These are phyloP conservation scores for Sphaerophoria rueppellii DNA, from an alignment of 2,888 invertebrate genomes.

Conservation along the genomic window DNA sequence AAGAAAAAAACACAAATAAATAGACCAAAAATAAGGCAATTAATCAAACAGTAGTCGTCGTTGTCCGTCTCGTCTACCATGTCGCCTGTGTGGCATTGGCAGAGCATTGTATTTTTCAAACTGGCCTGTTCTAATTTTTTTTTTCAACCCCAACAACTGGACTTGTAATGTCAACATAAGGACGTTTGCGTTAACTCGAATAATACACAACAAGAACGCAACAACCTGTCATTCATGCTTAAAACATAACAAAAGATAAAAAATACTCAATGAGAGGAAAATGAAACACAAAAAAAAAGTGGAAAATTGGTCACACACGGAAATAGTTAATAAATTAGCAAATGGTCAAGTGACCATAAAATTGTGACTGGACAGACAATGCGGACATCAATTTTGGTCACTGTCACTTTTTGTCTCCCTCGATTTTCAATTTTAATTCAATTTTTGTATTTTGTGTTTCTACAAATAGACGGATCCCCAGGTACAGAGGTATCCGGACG, in stretches of 20 bases:
- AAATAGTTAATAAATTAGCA: conserved; percentile 77
- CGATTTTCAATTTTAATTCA: conserved; percentile 27
- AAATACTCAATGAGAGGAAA: conserved; percentile 11
- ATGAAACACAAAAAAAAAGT: conserved; percentile 51
- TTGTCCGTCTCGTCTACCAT: not conserved
- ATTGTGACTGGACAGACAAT: conserved; percentile 74
- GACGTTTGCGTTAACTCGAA: conserved; percentile 50
- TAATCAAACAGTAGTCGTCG: conserved; percentile 69
- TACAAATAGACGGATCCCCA: not conserved
- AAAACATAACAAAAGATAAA: conserved; percentile 40
- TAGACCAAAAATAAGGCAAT: conserved; percentile 66
- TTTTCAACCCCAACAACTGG: conserved; percentile 18
- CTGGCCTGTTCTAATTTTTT: conserved; percentile 21
- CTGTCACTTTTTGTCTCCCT: conserved; percentile 53
- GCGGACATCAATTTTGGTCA: conserved; percentile 69
- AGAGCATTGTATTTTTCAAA: conserved; percentile 3
- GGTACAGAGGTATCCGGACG: not conserved
- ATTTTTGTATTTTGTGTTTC: conserved; percentile 10
- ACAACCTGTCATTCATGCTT: conserved; percentile 70
- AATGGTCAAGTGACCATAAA: conserved; percentile 76
- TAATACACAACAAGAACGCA: not conserved
- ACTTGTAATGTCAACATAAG: conserved; percentile 66
- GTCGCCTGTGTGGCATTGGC: conserved; percentile 34
- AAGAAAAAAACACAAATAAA: conserved; percentile 46
- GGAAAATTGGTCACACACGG: conserved; percentile 76